A percentile compares a stretch with the other conserved stretches of the same genome.
phyloP scores from a whole-genome alignment of 2,113 vertebrate genomes.

The Apaloderma vittatum region DNA sequence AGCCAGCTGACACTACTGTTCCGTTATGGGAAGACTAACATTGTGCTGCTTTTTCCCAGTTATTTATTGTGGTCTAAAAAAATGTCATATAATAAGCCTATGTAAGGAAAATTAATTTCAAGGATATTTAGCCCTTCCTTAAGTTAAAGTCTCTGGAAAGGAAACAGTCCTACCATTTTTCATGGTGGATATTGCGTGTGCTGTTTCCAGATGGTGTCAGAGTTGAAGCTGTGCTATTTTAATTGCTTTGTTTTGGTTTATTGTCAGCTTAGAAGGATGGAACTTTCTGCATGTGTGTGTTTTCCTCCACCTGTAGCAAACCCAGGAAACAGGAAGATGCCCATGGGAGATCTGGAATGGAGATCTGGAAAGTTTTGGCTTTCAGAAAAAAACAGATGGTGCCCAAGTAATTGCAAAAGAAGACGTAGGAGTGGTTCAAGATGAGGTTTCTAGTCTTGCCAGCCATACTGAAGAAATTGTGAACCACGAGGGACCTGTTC shows the following conservation, averaged over 20 bases:
- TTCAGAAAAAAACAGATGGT: not conserved
- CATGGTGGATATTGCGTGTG: not conserved
- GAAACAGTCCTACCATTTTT: not conserved
- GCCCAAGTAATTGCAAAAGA: not conserved
- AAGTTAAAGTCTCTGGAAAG: not conserved
- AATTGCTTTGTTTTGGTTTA: not conserved
- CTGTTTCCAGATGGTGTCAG: not conserved
- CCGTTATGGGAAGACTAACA: not conserved
- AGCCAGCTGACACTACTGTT: not conserved
- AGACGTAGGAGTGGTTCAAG: not conserved
- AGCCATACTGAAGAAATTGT: not conserved
- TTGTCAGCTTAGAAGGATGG: not conserved
- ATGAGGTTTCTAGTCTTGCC: not conserved
- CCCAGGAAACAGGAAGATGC: not conserved
- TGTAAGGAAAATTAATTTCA: not conserved
- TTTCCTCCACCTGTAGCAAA: slow-evolving; percentile 28
- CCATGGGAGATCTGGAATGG: not conserved
- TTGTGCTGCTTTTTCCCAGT: not conserved
- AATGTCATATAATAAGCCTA: not conserved
- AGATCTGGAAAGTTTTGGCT: not conserved
- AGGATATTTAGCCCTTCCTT: not conserved
- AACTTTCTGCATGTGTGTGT: not conserved
- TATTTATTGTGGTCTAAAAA: not conserved
- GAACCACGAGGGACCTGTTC: not conserved
- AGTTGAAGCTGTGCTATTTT: not conserved